Evolutionary conservation across 2,888 invertebrate genomes (phyloP).

Genomic region (Chromoteleia sp.): DNA sequence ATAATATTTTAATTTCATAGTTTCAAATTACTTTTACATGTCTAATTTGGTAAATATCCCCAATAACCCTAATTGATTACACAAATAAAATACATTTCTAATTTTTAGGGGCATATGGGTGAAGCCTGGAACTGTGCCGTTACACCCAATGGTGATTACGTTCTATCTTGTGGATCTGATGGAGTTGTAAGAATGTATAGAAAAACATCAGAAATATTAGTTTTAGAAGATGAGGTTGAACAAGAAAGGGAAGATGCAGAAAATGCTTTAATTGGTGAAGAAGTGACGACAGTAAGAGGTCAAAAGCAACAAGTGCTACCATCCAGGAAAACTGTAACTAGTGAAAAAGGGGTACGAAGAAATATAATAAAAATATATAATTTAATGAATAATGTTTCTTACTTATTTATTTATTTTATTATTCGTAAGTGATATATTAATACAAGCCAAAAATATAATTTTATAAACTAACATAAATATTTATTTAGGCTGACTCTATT

Average conservation of each 20-base stretch:
- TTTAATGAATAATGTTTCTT: neutral
- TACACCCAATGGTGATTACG: conserved; percentile 92
- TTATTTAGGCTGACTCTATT: conserved; percentile 91
- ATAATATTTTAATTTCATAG: too few relatives aligned
- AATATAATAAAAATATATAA: neutral
- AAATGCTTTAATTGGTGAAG: conserved; percentile 90
- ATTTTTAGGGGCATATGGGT: conserved; percentile 91
- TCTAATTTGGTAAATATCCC: too few relatives aligned
- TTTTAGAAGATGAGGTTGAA: conserved; percentile 96
- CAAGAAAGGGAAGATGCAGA: conserved; percentile 91
- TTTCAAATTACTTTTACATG: too few relatives aligned
- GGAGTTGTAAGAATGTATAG: conserved; percentile 94
- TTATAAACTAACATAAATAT: neutral
- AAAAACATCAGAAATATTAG: conserved; percentile 94
- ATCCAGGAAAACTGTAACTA: conserved; percentile 94
- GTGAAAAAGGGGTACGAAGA: conserved; percentile 91
- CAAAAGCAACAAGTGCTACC: conserved; percentile 92
- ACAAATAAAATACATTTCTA: too few relatives aligned
- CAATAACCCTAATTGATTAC: too few relatives aligned
- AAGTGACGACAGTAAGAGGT: conserved; percentile 89
- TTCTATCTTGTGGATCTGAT: conserved; percentile 94
- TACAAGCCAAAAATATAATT: too few relatives aligned
- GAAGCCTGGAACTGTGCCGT: conserved; percentile 91
- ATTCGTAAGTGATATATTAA: too few relatives aligned
- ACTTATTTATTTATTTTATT: too few relatives aligned